Conservation (phyloP, 2,888 invertebrate genomes). For the Philereme transversata region DNA sequence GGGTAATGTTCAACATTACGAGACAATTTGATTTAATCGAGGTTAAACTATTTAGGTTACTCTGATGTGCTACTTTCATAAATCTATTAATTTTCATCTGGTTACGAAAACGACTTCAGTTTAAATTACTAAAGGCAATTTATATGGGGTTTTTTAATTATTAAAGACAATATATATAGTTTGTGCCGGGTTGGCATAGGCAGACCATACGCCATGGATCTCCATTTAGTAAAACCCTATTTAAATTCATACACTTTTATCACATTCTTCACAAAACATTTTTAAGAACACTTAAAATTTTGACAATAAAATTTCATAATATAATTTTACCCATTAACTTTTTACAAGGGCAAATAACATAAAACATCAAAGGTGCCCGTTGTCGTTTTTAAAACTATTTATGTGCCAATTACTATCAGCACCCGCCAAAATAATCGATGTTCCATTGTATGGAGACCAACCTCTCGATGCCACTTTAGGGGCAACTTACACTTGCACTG, state of each 20-base stretch:
- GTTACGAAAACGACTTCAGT: background rate
- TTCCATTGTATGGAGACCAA: slow-evolving; percentile 58
- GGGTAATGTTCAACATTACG: slow-evolving; percentile 20
- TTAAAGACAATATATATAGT: no score
- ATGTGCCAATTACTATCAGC: slow-evolving; percentile 61
- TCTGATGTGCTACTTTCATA: slow-evolving; percentile 11
- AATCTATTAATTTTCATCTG: slow-evolving; percentile 9
- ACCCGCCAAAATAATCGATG: slow-evolving; percentile 62
- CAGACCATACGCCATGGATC: no score
- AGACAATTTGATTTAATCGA: slow-evolving; percentile 22
- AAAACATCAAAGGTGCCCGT: slow-evolving; percentile 33
- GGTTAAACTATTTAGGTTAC: slow-evolving; percentile 18
- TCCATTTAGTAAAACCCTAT: no score
- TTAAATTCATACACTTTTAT: no score
- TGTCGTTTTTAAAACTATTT: slow-evolving; percentile 46
- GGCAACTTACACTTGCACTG: slow-evolving; percentile 50
- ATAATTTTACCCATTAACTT: no score
- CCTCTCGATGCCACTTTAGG: slow-evolving; percentile 49
- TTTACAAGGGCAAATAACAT: slow-evolving; percentile 35
- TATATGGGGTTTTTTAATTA: no score
- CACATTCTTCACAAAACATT: background rate
- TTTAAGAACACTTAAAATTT: background rate
- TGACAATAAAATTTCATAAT: slow-evolving; percentile 15
- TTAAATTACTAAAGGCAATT: background rate
- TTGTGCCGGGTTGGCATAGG: no score